Evolutionary conservation across 2,888 invertebrate genomes (phyloP).

Genomic region (Schizotus pectinicornis): DNA sequence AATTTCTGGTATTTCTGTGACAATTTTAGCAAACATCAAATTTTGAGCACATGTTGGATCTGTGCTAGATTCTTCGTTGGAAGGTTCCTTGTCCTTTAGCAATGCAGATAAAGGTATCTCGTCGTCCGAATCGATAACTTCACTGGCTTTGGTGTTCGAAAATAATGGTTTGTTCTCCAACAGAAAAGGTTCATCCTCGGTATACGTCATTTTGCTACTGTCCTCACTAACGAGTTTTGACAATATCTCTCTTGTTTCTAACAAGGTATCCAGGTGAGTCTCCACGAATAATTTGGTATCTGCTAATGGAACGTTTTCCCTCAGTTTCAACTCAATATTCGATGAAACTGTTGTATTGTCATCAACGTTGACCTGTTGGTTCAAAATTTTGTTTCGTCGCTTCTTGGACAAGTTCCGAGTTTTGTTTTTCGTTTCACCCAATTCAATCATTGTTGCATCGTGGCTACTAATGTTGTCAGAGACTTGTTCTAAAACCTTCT

Average conservation of each 20-base stretch:
- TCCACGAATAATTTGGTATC: no score
- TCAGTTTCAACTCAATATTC: no score
- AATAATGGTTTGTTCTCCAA: background rate
- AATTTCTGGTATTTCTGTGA: no score
- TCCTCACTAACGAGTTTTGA: background rate
- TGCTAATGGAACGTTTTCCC: no score
- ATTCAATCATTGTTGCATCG: no score
- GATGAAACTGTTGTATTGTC: no score
- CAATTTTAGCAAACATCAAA: no score
- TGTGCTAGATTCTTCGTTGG: constrained; percentile 7
- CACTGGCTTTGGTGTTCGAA: no score
- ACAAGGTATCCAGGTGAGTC: no score
- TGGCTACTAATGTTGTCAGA: constrained; percentile 1
- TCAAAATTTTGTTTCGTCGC: background rate
- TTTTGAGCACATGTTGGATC: no score
- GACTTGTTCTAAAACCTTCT: background rate
- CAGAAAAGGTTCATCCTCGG: constrained; percentile 7
- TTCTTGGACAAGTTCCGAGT: background rate
- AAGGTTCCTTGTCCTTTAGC: background rate
- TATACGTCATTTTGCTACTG: background rate
- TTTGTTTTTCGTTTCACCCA: constrained; percentile 5
- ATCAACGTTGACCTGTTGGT: no score
- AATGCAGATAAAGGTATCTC: constrained; percentile 38
- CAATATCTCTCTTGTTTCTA: no score
- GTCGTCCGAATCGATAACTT: constrained; percentile 41